Conservation (phyloP, 2,797 vertebrate species). For the Notolepis coatsorum region DNA sequence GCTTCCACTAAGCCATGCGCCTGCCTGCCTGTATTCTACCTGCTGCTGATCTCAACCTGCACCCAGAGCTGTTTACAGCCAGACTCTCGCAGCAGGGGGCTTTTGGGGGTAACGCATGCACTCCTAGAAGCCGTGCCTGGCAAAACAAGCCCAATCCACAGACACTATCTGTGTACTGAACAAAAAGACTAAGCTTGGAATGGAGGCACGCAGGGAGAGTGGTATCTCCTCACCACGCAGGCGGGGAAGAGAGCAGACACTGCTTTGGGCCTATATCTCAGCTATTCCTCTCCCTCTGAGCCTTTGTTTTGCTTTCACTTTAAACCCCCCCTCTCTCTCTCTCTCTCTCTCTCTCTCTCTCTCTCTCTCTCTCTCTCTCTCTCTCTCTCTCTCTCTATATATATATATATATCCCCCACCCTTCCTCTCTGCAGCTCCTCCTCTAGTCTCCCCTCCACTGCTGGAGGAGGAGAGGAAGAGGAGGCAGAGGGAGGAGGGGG, state of each 20-base stretch:
- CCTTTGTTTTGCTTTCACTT: conserved; percentile 51
- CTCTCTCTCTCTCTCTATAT: background rate
- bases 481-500: conserved; percentile 37
- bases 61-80: conserved; percentile 9
- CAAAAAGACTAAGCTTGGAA: conserved; percentile 18
- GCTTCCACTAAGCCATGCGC: background rate
- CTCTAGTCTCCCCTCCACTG: conserved; percentile 58
- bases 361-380: conserved; percentile 3
- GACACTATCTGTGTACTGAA: conserved; percentile 33
- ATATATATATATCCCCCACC: background rate
- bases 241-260: conserved; percentile 44
- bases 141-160: conserved; percentile 39
- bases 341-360: background rate
- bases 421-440: conserved; percentile 20
- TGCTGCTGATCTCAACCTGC: conserved; percentile 26
- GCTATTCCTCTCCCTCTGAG: conserved; percentile 38
- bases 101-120: no score
- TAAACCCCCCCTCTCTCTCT: background rate
- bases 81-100: no score
- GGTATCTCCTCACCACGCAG: conserved; percentile 11
- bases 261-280: conserved; percentile 50
- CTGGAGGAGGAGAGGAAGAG: conserved; percentile 29
- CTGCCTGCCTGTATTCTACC: conserved; percentile 12
- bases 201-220: conserved; percentile 13
- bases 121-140: background rate